Evolutionary conservation across 2,888 invertebrate species (phyloP).

Genomic region (Sesia apiformis): DNA sequence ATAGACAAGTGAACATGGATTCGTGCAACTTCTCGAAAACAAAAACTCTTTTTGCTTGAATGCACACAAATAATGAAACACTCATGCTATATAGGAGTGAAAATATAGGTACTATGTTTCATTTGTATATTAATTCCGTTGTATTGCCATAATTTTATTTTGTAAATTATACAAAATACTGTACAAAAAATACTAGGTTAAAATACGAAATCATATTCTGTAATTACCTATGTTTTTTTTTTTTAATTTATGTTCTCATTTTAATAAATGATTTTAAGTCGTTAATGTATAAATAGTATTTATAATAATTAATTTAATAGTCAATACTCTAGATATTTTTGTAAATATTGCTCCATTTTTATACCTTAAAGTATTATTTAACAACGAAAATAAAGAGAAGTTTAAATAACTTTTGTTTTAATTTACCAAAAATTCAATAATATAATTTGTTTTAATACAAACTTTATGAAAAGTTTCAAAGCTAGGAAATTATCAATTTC

Average conservation of each 20-base stretch:
- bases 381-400: slow-evolving; percentile 27
- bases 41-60: too few species aligned
- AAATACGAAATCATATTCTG: not conserved
- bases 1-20: too few species aligned
- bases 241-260: not conserved
- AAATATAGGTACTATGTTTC: too few species aligned
- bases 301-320: slow-evolving; percentile 8
- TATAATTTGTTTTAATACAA: too few species aligned
- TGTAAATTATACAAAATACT: slow-evolving; percentile 37
- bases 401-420: not conserved
- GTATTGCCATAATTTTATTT: slow-evolving; percentile 11
- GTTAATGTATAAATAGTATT: not conserved
- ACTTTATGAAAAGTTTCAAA: too few species aligned
- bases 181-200: slow-evolving; percentile 11
- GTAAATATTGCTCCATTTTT: slow-evolving; percentile 32
- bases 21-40: too few species aligned
- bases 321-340: slow-evolving; percentile 15
- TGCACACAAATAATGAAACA: too few species aligned
- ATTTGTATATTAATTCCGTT: not conserved
- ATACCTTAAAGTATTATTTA: slow-evolving; percentile 46
- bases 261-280: not conserved
- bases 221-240: not conserved
- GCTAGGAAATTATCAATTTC: too few species aligned
- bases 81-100: too few species aligned
- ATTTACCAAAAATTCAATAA: slow-evolving; percentile 8